Percentiles rank a stretch among this genome's conserved stretches.
Evolutionary conservation across 2,888 invertebrate genomes (phyloP).

Genomic region (Macrophya annulata): DNA sequence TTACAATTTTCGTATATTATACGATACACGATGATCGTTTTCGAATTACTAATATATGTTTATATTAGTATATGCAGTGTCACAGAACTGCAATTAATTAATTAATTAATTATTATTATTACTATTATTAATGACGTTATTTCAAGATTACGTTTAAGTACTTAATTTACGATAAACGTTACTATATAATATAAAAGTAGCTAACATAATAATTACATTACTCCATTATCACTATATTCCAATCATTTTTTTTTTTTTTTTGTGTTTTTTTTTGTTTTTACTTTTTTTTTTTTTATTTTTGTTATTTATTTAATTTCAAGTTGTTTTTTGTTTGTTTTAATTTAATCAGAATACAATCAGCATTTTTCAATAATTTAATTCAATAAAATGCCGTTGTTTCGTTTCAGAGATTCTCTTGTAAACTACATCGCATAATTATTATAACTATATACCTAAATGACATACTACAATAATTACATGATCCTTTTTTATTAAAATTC

Average conservation of each 20-base stretch:
- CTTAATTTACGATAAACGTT: conserved; percentile 44
- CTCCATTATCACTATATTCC: conserved; percentile 61
- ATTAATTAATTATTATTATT: conserved; percentile 23
- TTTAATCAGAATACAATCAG: conserved; percentile 56
- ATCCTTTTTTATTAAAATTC: not conserved
- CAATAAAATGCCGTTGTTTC: not conserved
- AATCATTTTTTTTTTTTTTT: conserved; percentile 52
- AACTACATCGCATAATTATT: not conserved
- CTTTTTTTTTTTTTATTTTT: conserved; percentile 56
- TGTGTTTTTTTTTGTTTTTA: not conserved
- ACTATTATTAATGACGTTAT: conserved; percentile 16
- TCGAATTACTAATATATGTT: conserved; percentile 48
- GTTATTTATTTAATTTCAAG: conserved; percentile 58
- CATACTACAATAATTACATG: conserved; percentile 36
- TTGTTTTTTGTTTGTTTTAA: not conserved
- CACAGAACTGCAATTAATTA: conserved; percentile 34
- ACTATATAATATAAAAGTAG: conserved; percentile 60
- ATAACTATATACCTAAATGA: not conserved
- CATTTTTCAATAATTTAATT: conserved; percentile 12
- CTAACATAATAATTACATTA: conserved; percentile 66
- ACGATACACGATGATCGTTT: conserved; percentile 35
- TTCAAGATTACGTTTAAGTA: conserved; percentile 42
- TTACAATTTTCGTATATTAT: conserved; percentile 42
- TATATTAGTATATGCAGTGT: conserved; percentile 34
- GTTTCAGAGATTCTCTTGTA: conserved; percentile 44